Base-by-base conservation (phyloP, 2,888 invertebrate species). In the Schizotus pectinicornis region DNA sequence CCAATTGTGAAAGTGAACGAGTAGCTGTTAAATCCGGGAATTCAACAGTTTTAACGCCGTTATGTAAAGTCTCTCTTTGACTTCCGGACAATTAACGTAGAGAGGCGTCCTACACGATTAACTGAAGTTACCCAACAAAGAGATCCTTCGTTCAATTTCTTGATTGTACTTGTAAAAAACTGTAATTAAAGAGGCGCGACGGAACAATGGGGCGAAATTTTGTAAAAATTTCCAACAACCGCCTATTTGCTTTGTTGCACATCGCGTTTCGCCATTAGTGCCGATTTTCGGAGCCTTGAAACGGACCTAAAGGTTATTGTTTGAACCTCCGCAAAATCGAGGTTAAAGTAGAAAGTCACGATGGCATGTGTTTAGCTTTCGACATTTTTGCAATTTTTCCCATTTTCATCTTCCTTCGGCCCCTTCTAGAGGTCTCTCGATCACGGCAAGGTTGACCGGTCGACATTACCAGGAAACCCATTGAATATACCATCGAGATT, bases 261-360 rank as follows among this genome's bases (percentile, higher is more conserved):
- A 31, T 37, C 14, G n/a, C 30, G 34, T 56, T 56, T 56, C 45
- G 43, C 38, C 49, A 36, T 50, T 57, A 45, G 34, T 51, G 43
- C 11, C 32, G 11, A 9, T 51, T 32, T 43, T 49, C 37, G 38
- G 33, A 45, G 49, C 59, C 59, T 59, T 59, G 59, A 50, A 49
- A 49, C 45, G 22, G 33, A 35, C 11, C 6, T 35, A 13, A 51
- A 51, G 45, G 50, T 51, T 57, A 50, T 57, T 51, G 45, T 57
- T 53, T 52, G 47, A 35, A 45, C 53, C 41, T 30, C 45, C 39
- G 31, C 41, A 53, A 22, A 50, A 61, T 61, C 58, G 54, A 61
- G 61, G 61, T 55, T 61, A 61, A 61, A 61, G 47, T 61, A 61
- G 61, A 61, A 61, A 61, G 61, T 58, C 48, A 49, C 41, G 57